Evolutionary conservation across 37 sponge, comb jelly and placozoan genomes (phyloP), one percentile per base, ranked within the genome.

Genomic region (Beroe ovata): DNA sequence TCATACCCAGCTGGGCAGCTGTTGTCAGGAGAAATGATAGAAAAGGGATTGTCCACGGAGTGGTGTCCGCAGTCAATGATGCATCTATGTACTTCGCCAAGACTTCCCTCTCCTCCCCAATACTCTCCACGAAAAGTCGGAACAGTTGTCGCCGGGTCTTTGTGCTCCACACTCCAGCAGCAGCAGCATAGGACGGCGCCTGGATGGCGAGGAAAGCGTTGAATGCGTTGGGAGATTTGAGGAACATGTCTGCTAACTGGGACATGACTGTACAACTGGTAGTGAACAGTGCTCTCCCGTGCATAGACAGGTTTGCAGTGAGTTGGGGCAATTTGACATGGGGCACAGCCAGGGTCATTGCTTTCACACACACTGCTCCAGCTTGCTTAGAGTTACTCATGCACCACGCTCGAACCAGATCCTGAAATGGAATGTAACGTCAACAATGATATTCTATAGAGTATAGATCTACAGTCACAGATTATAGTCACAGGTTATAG

Each of bases 301-400:
- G 26, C 84, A 39, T 39, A 23, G 84, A 42, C 3, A 77, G 84
- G 28, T 33, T 23, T 4, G 54, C 11, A 54, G 84, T 11, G 54
- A 42, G 11, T 6, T 77, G 84, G 23, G 84, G 84, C 41, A 77
- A 19, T 39, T 23, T 39, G 32, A 66, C 2, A 18, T 66, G 25
- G 1, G 69, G 69, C 4, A 34, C 18, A 32, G 36, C 69, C 18
- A 66, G 69, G 1, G 54, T 77, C 84, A 77, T 77, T 1, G 84
- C 84, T 42, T 77, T 77, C 26, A 36, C 33, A 2, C 39, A 4
- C 14, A 23, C 84, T 1, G 54, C 35, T 8, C 54, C 84, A 22
- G 84, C 84, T 77, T 77, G 84, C 41, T 77, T 77, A 0, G 84
- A 35, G 54, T 77, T 42, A 25, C 26, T 39, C 54, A 42, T 42